Evolutionary conservation across 2,113 vertebrate species (phyloP), one percentile per base, ranked within the genome.

Genomic region (Parus major): DNA sequence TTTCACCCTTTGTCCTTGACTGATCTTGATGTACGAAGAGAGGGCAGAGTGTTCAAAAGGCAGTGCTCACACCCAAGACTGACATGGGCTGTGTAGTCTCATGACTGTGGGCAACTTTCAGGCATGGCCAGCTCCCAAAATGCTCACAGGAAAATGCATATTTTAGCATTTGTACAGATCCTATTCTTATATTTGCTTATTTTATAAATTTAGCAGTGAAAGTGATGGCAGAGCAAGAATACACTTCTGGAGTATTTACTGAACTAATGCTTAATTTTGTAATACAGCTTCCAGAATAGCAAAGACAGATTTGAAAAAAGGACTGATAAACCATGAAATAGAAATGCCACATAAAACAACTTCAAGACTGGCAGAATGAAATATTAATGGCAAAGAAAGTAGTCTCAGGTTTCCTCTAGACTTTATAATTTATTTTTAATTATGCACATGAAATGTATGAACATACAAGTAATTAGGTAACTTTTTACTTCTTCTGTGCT

Each of bases 391-490:
- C 27, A 87, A 71, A 50, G 68, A 36, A 19, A 44, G 11, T 20
- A 52, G 24, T 55, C 7, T 1, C 25, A 50, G 39, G n/a, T 59
- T 93, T 72, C 27, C 71, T 82, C 15, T 50, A 94, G 55, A 85
- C 57, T 72, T 93, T 36, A 7, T 22, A 71, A 76, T 96, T 95
- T 81, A 97, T 97, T 97, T 97, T 65, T 52, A 70, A 79, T 59
- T 64, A 41, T 89, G 55, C 82, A 93, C 31, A 68, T 36, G 83
- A 96, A 90, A 89, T 77, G 56, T 70, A 89, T 63, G 33, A 95
- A 76, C 59, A 78, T 13, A 7, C 20, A 91, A 68, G 75, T 42
- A 77, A 79, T 70, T n/a, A 93, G 64, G 16, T 42, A 24, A 36
- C 72, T 84, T 66, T 21, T 8, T 81, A 69, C 36, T 93, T 44